phyloP scores from a whole-genome alignment of 2,888 invertebrate species.

The Acanthococcus lagerstroemiae region DNA sequence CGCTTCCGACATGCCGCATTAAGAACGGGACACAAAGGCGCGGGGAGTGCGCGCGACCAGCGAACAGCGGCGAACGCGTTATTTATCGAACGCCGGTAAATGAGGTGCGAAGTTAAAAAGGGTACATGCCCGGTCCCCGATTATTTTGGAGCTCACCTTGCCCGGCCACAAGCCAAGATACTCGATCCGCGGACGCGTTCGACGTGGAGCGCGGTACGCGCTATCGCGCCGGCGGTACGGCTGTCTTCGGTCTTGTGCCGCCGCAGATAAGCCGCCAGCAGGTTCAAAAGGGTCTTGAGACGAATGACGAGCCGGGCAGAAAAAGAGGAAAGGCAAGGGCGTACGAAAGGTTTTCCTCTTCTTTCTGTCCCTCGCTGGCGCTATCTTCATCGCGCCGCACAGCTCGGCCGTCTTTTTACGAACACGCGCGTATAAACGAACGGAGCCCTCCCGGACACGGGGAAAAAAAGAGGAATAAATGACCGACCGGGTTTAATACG shows the following conservation, averaged over 20 bases:
- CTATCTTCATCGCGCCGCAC: not conserved
- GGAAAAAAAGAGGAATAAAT: too few relatives aligned
- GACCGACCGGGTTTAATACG: constrained; percentile 28
- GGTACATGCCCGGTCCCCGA: not conserved
- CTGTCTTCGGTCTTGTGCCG: not conserved
- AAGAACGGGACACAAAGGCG: too few relatives aligned
- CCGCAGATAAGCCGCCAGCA: not conserved
- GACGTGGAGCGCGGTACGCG: not conserved
- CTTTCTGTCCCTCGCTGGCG: not conserved
- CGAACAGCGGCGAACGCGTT: too few relatives aligned
- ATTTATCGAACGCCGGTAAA: not conserved
- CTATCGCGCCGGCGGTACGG: not conserved
- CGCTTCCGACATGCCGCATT: too few relatives aligned
- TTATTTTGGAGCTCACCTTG: not conserved
- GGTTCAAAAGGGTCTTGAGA: too few relatives aligned
- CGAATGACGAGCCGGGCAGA: too few relatives aligned
- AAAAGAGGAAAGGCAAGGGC: too few relatives aligned
- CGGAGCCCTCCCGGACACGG: too few relatives aligned
- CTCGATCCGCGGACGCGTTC: not conserved
- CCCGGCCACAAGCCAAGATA: not conserved
- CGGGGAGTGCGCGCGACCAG: too few relatives aligned
- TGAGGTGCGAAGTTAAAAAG: not conserved
- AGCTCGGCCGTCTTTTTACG: not conserved
- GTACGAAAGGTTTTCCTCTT: too few relatives aligned
- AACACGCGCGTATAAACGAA: not conserved